A percentile compares a stretch with the other conserved stretches of the same genome.
These are phyloP conservation scores for Drosophila parvula DNA, from an alignment of 1,140 invertebrate genomes.

Conservation along the genomic window DNA sequence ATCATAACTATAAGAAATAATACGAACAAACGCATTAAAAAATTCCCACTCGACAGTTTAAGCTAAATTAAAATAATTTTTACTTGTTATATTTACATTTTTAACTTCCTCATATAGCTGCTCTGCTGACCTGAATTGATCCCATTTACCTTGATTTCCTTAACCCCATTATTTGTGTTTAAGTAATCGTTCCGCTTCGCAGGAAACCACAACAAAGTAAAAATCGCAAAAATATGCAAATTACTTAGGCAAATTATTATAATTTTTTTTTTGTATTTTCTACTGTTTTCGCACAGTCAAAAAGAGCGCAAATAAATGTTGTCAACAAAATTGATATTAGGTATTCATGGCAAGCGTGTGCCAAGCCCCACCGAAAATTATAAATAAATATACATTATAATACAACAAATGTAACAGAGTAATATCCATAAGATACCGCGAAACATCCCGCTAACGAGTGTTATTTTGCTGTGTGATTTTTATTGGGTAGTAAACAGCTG, in stretches of 20 bases:
- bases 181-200: constrained; percentile 14
- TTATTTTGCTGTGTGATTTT: constrained; percentile 35
- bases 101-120: not conserved
- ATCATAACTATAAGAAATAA: too few relatives aligned
- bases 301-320: constrained; percentile 33
- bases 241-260: constrained; percentile 41
- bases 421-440: constrained; percentile 3
- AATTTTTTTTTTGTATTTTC: not conserved
- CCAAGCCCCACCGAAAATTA: constrained; percentile 13
- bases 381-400: constrained; percentile 4
- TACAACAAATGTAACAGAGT: constrained; percentile 25
- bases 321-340: constrained; percentile 43
- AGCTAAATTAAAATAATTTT: not conserved
- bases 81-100: not conserved
- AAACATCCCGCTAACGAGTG: constrained; percentile 40
- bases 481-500: constrained; percentile 53
- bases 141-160: constrained; percentile 37
- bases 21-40: too few relatives aligned
- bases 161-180: constrained; percentile 35
- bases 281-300: constrained; percentile 8
- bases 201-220: constrained; percentile 14
- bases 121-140: constrained; percentile 32
- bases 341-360: constrained; percentile 46
- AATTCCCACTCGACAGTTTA: not conserved
- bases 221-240: constrained; percentile 47